These are phyloP conservation scores for Laupala kohalensis DNA, from an alignment of 1,140 invertebrate species.

Conservation along the genomic window DNA sequence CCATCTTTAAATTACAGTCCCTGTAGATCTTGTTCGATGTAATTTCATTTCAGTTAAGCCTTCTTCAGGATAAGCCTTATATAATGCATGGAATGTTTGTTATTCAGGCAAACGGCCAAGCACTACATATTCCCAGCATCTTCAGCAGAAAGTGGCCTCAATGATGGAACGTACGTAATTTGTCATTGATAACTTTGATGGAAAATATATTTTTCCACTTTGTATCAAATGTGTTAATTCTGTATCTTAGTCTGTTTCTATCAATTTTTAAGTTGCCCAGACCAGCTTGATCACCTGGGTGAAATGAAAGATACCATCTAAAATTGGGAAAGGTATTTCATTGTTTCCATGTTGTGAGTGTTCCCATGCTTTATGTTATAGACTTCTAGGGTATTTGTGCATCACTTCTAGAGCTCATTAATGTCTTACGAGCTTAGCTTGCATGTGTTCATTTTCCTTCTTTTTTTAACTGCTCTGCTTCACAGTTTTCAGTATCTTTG, in stretches of 20 bases:
- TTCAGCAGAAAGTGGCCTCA: conserved; percentile 35
- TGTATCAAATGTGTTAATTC: background rate
- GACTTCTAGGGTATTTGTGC: background rate
- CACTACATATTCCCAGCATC: conserved; percentile 38
- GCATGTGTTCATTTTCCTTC: background rate
- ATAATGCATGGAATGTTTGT: background rate
- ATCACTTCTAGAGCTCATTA: background rate
- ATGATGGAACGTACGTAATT: conserved; percentile 38
- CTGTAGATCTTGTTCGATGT: too few species aligned
- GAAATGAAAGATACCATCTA: background rate
- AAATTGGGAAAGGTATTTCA: background rate
- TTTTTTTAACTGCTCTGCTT: background rate
- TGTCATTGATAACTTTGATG: background rate
- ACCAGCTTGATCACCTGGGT: background rate
- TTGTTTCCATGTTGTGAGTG: background rate
- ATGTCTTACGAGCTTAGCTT: background rate
- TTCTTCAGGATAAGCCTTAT: too few species aligned
- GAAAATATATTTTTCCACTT: background rate
- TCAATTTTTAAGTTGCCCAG: background rate
- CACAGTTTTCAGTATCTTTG: background rate
- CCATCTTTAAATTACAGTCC: too few species aligned
- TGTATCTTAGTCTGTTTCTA: background rate
- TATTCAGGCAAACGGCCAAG: conserved; percentile 31
- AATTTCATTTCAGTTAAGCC: too few species aligned
- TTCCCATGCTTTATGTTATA: background rate